Conservation (phyloP, 2,113 vertebrate species). For the Grantiella picta region DNA sequence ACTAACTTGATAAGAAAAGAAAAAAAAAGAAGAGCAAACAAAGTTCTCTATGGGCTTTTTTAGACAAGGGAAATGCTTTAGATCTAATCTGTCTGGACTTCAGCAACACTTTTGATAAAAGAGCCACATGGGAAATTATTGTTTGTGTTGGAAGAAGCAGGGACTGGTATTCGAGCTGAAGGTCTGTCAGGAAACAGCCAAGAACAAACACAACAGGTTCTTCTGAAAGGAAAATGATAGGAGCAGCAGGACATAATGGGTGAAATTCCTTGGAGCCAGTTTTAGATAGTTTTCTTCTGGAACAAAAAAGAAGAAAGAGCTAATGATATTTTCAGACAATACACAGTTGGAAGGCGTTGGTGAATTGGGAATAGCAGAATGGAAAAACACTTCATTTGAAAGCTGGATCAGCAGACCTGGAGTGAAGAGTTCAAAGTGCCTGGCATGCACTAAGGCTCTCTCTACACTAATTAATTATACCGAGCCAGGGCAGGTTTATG, state of each 20-base stretch:
- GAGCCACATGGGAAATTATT: slow-evolving; percentile 53
- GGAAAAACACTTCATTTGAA: not conserved
- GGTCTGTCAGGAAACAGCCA: slow-evolving; percentile 43
- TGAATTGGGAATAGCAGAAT: not conserved
- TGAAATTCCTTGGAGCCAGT: slow-evolving; percentile 11
- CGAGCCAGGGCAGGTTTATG: not conserved
- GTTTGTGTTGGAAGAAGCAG: slow-evolving; percentile 44
- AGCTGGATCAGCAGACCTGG: not conserved
- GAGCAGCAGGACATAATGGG: not conserved
- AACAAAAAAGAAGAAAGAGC: not conserved
- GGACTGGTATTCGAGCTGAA: not conserved
- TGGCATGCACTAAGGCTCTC: not conserved
- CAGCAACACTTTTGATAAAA: slow-evolving; percentile 55
- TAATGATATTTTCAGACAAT: slow-evolving; percentile 31
- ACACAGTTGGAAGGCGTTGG: not conserved
- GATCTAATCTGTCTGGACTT: slow-evolving; percentile 66
- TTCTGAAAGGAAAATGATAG: slow-evolving; percentile 41
- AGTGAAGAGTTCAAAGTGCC: slow-evolving; percentile 9
- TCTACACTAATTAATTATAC: slow-evolving; percentile 39
- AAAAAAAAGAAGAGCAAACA: slow-evolving; percentile 7
- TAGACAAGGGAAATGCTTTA: slow-evolving; percentile 61
- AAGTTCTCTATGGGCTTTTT: slow-evolving; percentile 27
- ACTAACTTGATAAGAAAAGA: slow-evolving; percentile 6
- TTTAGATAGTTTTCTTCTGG: slow-evolving; percentile 20
- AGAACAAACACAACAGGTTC: slow-evolving; percentile 54